Percentiles rank a stretch among this genome's conserved stretches.
phyloP scores from a whole-genome alignment of 2,113 vertebrate genomes.

The Passer montanus region DNA sequence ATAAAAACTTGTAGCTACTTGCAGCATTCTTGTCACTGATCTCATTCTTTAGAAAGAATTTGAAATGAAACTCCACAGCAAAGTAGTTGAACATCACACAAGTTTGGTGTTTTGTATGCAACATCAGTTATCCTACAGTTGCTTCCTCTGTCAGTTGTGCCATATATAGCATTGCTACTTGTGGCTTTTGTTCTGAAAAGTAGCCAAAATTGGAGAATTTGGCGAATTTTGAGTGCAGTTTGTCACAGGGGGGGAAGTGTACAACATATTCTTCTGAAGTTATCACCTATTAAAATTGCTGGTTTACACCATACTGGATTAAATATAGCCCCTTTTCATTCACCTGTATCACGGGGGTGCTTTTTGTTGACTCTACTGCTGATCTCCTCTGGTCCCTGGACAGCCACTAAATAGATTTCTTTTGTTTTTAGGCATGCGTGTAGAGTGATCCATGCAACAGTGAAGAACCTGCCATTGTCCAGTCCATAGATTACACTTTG shows the following conservation, averaged over 20 bases:
- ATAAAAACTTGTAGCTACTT: neutral
- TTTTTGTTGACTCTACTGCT: constrained; percentile 19
- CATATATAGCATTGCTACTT: neutral
- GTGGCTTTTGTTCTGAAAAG: neutral
- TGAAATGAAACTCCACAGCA: constrained; percentile 15
- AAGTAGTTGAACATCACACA: neutral
- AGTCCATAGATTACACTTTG: constrained; percentile 47
- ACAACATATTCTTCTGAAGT: neutral
- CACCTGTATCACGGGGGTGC: neutral
- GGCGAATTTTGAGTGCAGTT: neutral
- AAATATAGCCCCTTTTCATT: neutral
- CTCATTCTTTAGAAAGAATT: neutral
- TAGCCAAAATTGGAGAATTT: neutral
- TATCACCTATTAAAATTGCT: neutral
- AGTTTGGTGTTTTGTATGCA: neutral
- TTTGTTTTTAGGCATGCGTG: constrained; percentile 76
- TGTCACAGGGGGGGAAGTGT: neutral
- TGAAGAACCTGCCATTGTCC: constrained; percentile 70
- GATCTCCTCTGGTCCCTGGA: constrained; percentile 68
- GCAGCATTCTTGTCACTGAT: neutral
- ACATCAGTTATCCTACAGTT: neutral
- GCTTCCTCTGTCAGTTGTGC: neutral
- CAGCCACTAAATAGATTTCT: constrained; percentile 70
- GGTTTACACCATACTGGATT: constrained; percentile 22
- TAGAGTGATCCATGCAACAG: constrained; percentile 82